Conservation (phyloP, 2,113 vertebrate species). For the Dendropsophus ebraccatus region DNA sequence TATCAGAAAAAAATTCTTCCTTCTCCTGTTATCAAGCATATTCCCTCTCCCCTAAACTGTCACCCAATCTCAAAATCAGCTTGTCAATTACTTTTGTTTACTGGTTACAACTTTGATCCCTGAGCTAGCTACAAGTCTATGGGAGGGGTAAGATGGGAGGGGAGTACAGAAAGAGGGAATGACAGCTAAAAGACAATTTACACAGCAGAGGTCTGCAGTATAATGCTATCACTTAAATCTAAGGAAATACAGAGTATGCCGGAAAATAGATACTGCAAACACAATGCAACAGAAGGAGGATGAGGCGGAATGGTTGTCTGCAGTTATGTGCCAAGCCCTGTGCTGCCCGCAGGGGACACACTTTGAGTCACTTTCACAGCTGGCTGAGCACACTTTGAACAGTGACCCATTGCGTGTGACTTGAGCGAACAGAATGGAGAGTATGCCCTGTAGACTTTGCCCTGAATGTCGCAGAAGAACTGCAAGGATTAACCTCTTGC, state of each 20-base stretch:
- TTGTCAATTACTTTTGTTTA: no score
- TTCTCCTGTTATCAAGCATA: no score
- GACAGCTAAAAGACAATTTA: no score
- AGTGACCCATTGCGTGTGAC: slow-evolving; percentile 15
- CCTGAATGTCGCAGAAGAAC: background rate
- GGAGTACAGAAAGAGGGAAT: no score
- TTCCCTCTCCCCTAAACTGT: no score
- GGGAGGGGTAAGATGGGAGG: no score
- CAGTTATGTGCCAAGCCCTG: slow-evolving; percentile 1
- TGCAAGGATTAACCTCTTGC: background rate
- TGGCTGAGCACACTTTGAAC: slow-evolving; percentile 32
- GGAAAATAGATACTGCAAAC: background rate
- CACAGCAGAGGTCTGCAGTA: no score
- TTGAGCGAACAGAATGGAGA: slow-evolving; percentile 1
- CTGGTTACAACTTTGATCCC: no score
- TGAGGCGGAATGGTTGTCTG: background rate
- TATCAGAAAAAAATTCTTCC: no score
- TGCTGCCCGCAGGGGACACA: slow-evolving; percentile 26
- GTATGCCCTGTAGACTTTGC: slow-evolving; percentile 14
- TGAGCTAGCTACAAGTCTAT: no score
- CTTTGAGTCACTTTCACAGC: slow-evolving; percentile 9
- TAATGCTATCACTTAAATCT: no score
- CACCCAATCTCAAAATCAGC: no score
- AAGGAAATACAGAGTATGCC: background rate
- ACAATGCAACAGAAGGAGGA: background rate